Evolutionary conservation across 2,888 invertebrate genomes (phyloP).

Genomic region (Caenorhabditis japonica): DNA sequence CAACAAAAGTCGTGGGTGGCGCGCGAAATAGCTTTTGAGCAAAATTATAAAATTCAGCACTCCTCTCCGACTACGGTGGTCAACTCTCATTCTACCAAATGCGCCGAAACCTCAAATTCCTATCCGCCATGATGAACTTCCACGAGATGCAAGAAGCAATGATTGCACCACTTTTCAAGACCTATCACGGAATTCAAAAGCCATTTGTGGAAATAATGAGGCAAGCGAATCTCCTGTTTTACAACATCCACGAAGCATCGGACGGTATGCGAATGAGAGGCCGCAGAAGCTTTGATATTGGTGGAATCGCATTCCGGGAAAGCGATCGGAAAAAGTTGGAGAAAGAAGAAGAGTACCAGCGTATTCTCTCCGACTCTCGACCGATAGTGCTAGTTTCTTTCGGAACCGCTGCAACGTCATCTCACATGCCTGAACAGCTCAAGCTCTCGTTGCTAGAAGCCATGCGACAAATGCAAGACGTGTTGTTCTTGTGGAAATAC

Average conservation of each 20-base stretch:
- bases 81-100: slow-evolving; percentile 10
- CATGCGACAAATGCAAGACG: slow-evolving; percentile 48
- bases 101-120: slow-evolving; percentile 40
- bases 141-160: slow-evolving; percentile 38
- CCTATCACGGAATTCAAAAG: slow-evolving; percentile 16
- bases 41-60: slow-evolving; percentile 12
- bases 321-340: slow-evolving; percentile 27
- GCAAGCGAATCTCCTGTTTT: slow-evolving; percentile 33
- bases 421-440: slow-evolving; percentile 51
- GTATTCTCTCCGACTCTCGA: slow-evolving; percentile 25
- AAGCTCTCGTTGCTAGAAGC: slow-evolving; percentile 46
- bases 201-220: slow-evolving; percentile 42
- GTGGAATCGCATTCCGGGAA: slow-evolving; percentile 53
- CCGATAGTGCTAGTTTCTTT: slow-evolving; percentile 55
- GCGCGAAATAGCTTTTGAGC: no score
- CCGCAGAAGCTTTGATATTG: slow-evolving; percentile 49
- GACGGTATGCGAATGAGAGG: slow-evolving; percentile 31
- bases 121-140: slow-evolving; percentile 46
- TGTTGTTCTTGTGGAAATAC: slow-evolving; percentile 64
- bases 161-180: slow-evolving; percentile 17
- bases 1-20: no score
- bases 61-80: slow-evolving; percentile 47
- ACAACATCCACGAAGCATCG: slow-evolving; percentile 40
- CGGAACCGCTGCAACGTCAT: slow-evolving; percentile 59
- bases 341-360: slow-evolving; percentile 20